Conservation (phyloP, 2,113 vertebrate species). For the Anoura caudifer region DNA sequence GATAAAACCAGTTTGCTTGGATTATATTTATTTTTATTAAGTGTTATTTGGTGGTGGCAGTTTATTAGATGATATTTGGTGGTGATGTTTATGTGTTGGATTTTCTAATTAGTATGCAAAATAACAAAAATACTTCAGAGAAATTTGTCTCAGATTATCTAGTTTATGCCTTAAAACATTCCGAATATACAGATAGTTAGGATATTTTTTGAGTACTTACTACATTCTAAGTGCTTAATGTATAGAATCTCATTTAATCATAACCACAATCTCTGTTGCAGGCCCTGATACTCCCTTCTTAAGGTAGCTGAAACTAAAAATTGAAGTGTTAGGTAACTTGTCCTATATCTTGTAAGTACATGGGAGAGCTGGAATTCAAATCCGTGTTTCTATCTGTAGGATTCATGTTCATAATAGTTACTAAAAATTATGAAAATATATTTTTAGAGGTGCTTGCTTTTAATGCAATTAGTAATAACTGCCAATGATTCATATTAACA, state of each 20-base stretch:
- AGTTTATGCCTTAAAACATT: constrained; percentile 22
- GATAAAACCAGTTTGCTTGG: not conserved
- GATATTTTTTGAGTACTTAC: not conserved
- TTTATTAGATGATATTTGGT: constrained; percentile 30
- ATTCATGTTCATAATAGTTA: not conserved
- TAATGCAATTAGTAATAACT: not conserved
- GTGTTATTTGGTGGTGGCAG: not conserved
- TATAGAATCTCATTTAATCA: constrained; percentile 38
- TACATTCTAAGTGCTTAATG: not conserved
- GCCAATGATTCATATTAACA: not conserved
- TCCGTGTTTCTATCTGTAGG: not conserved
- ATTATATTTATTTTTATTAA: constrained; percentile 38
- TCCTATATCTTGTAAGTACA: not conserved
- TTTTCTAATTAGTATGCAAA: constrained; percentile 15
- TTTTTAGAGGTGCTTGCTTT: not conserved
- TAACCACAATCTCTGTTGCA: not conserved
- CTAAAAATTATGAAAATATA: not conserved
- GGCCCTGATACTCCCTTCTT: not conserved
- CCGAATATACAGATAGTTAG: not conserved
- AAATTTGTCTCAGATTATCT: not conserved
- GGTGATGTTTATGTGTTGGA: not conserved
- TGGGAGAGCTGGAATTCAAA: not conserved
- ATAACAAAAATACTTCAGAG: constrained; percentile 36
- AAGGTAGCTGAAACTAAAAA: constrained; percentile 12
- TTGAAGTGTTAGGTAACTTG: not conserved